Conservation (phyloP, 2,113 vertebrate species). For the Octodon degus region DNA sequence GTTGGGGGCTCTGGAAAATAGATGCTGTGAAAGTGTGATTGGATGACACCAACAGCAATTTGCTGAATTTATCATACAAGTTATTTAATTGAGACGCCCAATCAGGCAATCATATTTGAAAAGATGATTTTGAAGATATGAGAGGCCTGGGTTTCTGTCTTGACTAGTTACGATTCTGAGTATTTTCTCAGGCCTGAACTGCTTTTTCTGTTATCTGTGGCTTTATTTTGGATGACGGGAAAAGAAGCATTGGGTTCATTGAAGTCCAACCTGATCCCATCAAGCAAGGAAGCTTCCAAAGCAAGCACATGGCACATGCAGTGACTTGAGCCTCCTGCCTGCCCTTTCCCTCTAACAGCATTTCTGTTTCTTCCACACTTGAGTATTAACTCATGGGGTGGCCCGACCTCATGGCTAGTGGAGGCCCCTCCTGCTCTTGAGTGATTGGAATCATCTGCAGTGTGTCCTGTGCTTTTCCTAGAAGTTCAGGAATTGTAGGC, state of each 20-base stretch:
- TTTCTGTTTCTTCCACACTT: neutral
- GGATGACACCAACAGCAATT: neutral
- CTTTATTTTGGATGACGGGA: neutral
- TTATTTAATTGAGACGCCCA: neutral
- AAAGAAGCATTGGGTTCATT: neutral
- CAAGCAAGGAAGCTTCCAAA: neutral
- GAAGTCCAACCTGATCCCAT: neutral
- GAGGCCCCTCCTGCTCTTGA: neutral
- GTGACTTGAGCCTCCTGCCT: neutral
- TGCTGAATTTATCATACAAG: neutral
- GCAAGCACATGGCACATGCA: neutral
- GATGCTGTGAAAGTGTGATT: constrained; percentile 1
- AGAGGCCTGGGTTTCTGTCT: neutral
- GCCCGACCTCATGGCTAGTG: neutral
- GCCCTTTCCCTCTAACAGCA: neutral
- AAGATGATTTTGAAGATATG: neutral
- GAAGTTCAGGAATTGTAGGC: neutral
- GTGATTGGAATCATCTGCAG: neutral
- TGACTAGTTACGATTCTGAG: neutral
- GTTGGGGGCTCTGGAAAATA: neutral
- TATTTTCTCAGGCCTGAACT: neutral
- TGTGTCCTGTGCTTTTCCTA: neutral
- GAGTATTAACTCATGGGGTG: neutral
- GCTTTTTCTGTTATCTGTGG: neutral
- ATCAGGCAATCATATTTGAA: constrained; percentile 21